Base-by-base conservation (phyloP, 2,888 invertebrate genomes). In the Rutpela maculata region DNA sequence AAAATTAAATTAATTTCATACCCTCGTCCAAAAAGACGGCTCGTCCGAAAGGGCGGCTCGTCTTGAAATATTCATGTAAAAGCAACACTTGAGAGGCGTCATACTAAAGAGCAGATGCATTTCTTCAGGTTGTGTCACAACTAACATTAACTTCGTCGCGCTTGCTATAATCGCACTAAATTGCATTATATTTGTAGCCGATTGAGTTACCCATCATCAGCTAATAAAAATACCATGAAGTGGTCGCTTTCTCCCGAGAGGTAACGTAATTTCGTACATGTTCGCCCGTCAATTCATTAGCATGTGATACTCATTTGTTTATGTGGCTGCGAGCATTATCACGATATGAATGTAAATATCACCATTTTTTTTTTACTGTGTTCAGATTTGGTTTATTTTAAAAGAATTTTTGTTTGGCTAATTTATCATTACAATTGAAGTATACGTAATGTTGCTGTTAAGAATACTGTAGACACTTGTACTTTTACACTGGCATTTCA, bases 171-270 rank as follows among this genome's bases (percentile, higher is more conserved):
- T 15, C 15, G 71, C 68, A 70, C 60, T 74, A 26, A 77, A 72
- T 74, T 62, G 71, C 75, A 62, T 74, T 82, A 73, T 66, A 75
- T 84, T 89, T 89, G 80, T 89, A 90, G 89, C 87, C 88, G 89
- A 77, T 86, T 90, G 86, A 90, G 89, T 87, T 89, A 87, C 85
- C 89, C 90, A 78, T 86, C 87, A 57, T 78, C 86, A 73, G 83
- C 82, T 82, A 76, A 87, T 84, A 89, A 88, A 85, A 85, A 85
- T 81, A 84, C 84, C 81, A 87, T 88, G 88, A 88, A 88, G 85
- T 88, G 88, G 88, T 87, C 88, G 81, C 86, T 88, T 84, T 87
- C 88, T 75, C 86, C 89, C 59, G 89, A 88, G 84, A 90, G 90
- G 90, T 90, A 90, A 89, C 80, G 81, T 82, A 80, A 81, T 65